These are phyloP conservation scores for Neodiprion virginianus DNA, from an alignment of 1,140 invertebrate species.

Conservation along the genomic window DNA sequence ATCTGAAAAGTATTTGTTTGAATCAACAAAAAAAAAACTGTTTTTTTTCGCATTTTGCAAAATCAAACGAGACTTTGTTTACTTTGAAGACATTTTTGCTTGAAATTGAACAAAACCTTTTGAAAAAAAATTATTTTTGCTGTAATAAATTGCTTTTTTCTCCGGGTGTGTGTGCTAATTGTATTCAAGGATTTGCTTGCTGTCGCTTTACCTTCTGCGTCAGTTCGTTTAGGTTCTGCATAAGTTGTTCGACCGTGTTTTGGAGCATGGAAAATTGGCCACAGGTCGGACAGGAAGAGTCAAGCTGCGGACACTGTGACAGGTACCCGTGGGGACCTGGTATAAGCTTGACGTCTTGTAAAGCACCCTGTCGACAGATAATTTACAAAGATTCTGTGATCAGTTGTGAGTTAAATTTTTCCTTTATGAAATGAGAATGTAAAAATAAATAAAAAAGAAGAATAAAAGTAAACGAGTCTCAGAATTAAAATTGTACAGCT, in stretches of 20 bases:
- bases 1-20: too few relatives aligned
- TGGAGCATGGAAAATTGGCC: conserved; percentile 85
- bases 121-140: too few relatives aligned
- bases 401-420: neutral
- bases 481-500: too few relatives aligned
- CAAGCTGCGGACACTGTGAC: conserved; percentile 83
- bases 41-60: too few relatives aligned
- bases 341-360: conserved; percentile 87
- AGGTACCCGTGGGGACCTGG: conserved; percentile 85
- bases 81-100: too few relatives aligned
- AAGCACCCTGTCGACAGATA: conserved; percentile 72
- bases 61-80: too few relatives aligned
- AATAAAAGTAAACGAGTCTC: too few relatives aligned
- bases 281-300: conserved; percentile 88
- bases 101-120: too few relatives aligned
- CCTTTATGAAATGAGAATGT: neutral
- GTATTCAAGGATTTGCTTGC: too few relatives aligned
- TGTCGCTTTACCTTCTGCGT: conserved; percentile 65
- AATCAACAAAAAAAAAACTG: too few relatives aligned
- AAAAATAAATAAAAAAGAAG: conserved; percentile 7
- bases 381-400: neutral
- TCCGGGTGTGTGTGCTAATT: too few relatives aligned
- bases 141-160: too few relatives aligned
- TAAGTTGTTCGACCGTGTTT: conserved; percentile 70
- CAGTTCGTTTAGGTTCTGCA: conserved; percentile 67